Base-by-base conservation (phyloP, 2,797 vertebrate species). In the Microhierax caerulescens region DNA sequence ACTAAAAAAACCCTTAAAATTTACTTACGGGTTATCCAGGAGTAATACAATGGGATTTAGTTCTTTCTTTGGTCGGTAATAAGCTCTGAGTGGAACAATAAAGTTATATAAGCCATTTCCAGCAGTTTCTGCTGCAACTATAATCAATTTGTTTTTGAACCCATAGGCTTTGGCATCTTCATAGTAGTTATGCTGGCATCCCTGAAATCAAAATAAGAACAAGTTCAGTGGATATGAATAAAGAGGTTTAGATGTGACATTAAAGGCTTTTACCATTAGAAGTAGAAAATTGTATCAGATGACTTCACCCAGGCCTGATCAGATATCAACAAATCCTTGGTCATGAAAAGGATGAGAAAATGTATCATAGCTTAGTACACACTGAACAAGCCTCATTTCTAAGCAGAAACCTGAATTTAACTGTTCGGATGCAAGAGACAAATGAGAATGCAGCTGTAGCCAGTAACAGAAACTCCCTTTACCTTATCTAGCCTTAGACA, bases 71-170 rank as follows among this genome's bases (percentile, higher is more conserved):
- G 99, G 99, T 95, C 99, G 98, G 95, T 99, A 99, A 97, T 99
- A 99, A 84, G 99, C 99, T 89, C 99, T 98, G 93, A 99, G 99
- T 68, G 99, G 99, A 94, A 99, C 99, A 64, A 99, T 99, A 94
- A 99, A 99, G 97, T 99, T 99, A 97, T 99, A 99, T 72, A 99
- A 98, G 83, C 99, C 99, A 79, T 99, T 99, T 93, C 99, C 99
- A 77, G 99, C 99, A 51, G 98, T 99, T 98, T 99, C 99, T 63
- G 99, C 99, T 85, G 99, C 99, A 97, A 99, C 99, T 94, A 99
- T 99, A 92, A 99, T 99, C 97, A 99, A 97, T 97, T 99, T 99
- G 97, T 99, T 99, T 98, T 99, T 99, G 98, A 99, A 99, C 96
- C 99, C 99, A 78, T 99, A 99, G 24, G 99, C 99, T 98, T 99